Evolutionary conservation across 2,797 vertebrate genomes (phyloP).

Genomic region (Lophotriccus pileatus): DNA sequence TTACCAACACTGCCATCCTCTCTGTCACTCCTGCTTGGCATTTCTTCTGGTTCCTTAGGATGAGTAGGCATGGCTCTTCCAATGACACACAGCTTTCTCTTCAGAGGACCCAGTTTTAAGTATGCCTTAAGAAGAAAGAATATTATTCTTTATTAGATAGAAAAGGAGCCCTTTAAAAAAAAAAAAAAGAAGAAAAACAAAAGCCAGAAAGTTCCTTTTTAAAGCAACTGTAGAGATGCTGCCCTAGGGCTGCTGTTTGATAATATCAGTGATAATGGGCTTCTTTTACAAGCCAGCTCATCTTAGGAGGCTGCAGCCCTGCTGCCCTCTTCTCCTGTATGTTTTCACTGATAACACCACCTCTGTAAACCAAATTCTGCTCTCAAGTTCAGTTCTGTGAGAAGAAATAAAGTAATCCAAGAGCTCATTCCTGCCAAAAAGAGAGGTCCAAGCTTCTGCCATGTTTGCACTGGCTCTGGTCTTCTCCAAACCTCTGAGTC

Average conservation of each 20-base stretch:
- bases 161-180: background rate
- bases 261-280: background rate
- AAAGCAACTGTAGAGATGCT: background rate
- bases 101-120: conserved; percentile 73
- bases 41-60: conserved; percentile 33
- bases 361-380: background rate
- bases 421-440: background rate
- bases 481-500: background rate
- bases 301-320: background rate
- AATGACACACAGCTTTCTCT: conserved; percentile 70
- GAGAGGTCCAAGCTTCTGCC: background rate
- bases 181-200: rapidly evolving
- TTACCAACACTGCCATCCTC: background rate
- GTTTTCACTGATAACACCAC: background rate
- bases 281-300: background rate
- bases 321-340: background rate
- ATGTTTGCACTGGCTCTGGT: background rate
- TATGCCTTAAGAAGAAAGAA: conserved; percentile 62
- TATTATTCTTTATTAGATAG: background rate
- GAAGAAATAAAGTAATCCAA: background rate
- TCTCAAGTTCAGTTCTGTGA: background rate
- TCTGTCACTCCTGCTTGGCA: background rate
- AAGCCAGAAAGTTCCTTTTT: background rate
- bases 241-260: background rate
- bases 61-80: conserved; percentile 69